These are phyloP conservation scores for Eurosta solidaginis DNA, from an alignment of 1,140 invertebrate genomes.

Conservation along the genomic window DNA sequence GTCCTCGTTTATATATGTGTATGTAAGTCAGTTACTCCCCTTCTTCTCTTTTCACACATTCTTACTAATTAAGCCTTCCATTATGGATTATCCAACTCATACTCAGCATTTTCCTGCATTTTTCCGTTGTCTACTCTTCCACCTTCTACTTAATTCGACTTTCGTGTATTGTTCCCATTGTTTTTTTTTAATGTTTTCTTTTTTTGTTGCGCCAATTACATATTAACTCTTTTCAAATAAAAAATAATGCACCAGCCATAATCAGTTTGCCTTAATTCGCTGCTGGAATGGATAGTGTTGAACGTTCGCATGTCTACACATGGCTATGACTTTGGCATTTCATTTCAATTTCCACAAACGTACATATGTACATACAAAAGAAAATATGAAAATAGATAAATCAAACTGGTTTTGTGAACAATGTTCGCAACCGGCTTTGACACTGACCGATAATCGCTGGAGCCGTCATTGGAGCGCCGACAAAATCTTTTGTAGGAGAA, in stretches of 20 bases:
- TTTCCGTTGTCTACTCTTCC: not conserved
- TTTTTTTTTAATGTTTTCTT: not conserved
- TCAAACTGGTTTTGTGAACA: not conserved
- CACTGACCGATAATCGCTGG: too few relatives aligned
- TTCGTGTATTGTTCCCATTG: too few relatives aligned
- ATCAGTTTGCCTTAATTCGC: constrained; percentile 1
- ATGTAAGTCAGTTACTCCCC: not conserved
- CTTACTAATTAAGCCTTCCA: not conserved
- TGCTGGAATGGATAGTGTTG: not conserved
- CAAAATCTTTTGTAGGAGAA: too few relatives aligned
- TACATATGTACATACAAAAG: too few relatives aligned
- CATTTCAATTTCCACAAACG: too few relatives aligned
- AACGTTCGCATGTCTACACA: not conserved
- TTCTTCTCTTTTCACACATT: not conserved
- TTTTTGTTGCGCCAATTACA: not conserved
- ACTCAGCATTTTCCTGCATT: too few relatives aligned
- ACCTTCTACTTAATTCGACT: too few relatives aligned
- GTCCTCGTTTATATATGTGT: too few relatives aligned
- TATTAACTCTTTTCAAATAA: not conserved
- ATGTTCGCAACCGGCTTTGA: too few relatives aligned
- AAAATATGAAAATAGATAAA: not conserved
- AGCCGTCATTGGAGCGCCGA: too few relatives aligned
- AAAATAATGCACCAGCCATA: not conserved
- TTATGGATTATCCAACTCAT: not conserved
- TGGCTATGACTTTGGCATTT: not conserved